Conservation (phyloP, 2,113 vertebrate genomes). For the Zeus faber region DNA sequence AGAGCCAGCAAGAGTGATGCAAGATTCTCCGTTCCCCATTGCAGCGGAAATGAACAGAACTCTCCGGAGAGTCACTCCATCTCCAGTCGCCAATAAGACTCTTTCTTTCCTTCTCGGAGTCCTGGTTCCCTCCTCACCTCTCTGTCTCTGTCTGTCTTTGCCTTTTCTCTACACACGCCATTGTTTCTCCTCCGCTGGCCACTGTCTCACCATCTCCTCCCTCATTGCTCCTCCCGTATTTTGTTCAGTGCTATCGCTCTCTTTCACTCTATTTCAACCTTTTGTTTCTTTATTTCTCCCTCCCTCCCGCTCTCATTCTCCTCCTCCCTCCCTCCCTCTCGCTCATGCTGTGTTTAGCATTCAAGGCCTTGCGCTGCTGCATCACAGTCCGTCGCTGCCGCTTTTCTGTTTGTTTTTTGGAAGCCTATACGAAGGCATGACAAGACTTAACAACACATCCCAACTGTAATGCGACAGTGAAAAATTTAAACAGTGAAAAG, state of each 20-base stretch:
- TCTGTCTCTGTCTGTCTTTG: neutral
- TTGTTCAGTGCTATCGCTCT: neutral
- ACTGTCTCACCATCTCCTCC: neutral
- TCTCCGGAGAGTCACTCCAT: neutral
- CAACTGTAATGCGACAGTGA: no score
- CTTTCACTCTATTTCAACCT: neutral
- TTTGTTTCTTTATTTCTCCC: conserved; percentile 5
- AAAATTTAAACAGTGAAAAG: no score
- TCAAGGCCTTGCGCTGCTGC: conserved; percentile 64
- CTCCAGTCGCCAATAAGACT: neutral
- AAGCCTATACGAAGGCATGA: no score
- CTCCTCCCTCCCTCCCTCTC: conserved; percentile 27
- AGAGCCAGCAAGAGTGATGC: neutral
- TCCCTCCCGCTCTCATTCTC: conserved; percentile 24
- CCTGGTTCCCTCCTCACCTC: neutral
- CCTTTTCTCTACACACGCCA: neutral
- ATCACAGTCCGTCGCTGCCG: conserved; percentile 46
- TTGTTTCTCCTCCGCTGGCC: neutral
- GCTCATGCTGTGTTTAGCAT: conserved; percentile 65
- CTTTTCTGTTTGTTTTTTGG: conserved; percentile 52
- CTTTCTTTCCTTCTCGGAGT: neutral
- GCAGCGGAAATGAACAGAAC: conserved; percentile 42
- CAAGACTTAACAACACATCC: no score
- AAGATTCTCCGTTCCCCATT: conserved; percentile 32
- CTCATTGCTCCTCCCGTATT: neutral